Conservation (phyloP, 2,113 vertebrate genomes). For the Pyrgilauda ruficollis region DNA sequence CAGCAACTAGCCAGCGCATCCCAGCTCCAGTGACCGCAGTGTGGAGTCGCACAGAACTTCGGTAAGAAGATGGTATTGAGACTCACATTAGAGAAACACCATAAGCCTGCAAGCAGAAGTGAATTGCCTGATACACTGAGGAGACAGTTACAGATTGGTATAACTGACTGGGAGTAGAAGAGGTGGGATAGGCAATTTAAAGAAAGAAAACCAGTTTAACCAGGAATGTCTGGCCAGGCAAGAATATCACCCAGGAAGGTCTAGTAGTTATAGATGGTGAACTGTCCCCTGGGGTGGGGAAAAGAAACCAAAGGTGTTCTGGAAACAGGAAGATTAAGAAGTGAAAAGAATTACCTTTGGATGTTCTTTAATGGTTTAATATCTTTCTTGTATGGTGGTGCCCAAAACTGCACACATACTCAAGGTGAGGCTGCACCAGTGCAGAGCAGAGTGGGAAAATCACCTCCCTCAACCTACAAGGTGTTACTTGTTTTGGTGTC, state of each 20-base stretch:
- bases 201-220: neutral
- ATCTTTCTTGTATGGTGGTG: neutral
- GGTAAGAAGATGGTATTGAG: neutral
- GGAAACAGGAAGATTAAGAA: neutral
- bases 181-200: fast-evolving
- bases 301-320: neutral
- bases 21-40: too few relatives aligned
- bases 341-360: neutral
- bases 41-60: neutral
- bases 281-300: neutral
- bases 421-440: neutral
- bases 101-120: neutral
- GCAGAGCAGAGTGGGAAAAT: neutral
- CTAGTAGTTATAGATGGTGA: neutral
- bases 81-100: neutral
- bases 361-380: neutral
- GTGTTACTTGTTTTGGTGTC: neutral
- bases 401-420: neutral
- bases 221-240: neutral
- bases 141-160: neutral
- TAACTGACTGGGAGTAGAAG: neutral
- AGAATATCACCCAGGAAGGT: neutral
- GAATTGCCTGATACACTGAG: neutral
- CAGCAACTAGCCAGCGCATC: too few relatives aligned
- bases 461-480: neutral